These are phyloP conservation scores for Drosophila neotestacea DNA, from an alignment of 2,888 invertebrate species.

Conservation along the genomic window DNA sequence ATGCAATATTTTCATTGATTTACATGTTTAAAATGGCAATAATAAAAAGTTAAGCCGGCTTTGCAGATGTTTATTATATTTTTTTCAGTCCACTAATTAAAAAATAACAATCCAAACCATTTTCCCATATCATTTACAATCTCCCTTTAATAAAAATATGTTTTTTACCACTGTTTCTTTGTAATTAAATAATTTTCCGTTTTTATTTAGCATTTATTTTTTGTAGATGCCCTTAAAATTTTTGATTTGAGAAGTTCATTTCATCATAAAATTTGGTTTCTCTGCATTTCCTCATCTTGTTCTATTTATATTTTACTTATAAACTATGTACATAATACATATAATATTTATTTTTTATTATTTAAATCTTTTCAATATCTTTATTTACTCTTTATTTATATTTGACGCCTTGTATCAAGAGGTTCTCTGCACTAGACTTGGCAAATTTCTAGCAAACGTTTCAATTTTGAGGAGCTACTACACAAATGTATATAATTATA, in stretches of 20 bases:
- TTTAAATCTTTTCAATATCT: slow-evolving; percentile 23
- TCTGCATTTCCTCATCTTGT: slow-evolving; percentile 37
- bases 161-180: slow-evolving; percentile 19
- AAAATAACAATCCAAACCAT: neutral
- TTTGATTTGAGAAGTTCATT: slow-evolving; percentile 56
- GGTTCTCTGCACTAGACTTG: slow-evolving; percentile 53
- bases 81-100: slow-evolving; percentile 1
- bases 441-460: slow-evolving; percentile 37
- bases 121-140: neutral
- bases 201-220: slow-evolving; percentile 48
- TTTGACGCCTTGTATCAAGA: slow-evolving; percentile 45
- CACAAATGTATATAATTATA: slow-evolving; percentile 49
- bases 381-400: slow-evolving; percentile 37
- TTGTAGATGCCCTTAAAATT: slow-evolving; percentile 56
- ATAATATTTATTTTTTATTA: slow-evolving; percentile 36
- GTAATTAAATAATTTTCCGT: slow-evolving; percentile 54
- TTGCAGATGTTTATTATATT: neutral
- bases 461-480: slow-evolving; percentile 56
- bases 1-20: neutral
- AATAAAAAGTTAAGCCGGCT: neutral
- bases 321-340: slow-evolving; percentile 51
- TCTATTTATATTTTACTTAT: slow-evolving; percentile 61
- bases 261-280: slow-evolving; percentile 49
- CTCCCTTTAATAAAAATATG: neutral
- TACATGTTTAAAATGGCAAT: neutral